A percentile compares a stretch with the other conserved stretches of the same genome.
Conservation (phyloP, 2,113 vertebrate species). For the Narcine bancroftii region DNA sequence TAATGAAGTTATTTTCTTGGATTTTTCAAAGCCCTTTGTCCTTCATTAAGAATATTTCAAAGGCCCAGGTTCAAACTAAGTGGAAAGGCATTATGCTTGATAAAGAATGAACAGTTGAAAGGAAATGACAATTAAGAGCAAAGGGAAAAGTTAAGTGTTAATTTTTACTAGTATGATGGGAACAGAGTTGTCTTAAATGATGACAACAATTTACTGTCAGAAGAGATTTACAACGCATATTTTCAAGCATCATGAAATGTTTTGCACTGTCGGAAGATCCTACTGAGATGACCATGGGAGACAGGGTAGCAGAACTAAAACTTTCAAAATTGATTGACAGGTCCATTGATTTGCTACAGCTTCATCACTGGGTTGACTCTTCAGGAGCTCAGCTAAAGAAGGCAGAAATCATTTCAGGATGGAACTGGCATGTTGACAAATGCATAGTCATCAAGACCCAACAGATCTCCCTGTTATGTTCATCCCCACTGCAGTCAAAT, state of each 20-base stretch:
- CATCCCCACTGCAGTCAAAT: background rate
- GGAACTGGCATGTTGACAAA: background rate
- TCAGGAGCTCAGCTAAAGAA: background rate
- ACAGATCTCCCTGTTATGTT: too few relatives aligned
- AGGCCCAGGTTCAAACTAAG: background rate
- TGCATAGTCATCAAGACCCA: background rate
- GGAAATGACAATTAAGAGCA: background rate
- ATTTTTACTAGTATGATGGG: background rate
- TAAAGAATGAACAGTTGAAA: background rate
- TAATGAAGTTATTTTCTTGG: background rate
- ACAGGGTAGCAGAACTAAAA: background rate
- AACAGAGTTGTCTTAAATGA: background rate
- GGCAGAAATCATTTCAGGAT: background rate
- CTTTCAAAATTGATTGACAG: background rate
- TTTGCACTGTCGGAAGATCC: background rate
- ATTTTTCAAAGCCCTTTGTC: background rate
- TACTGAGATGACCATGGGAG: background rate
- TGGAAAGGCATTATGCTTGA: background rate
- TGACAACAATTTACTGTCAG: background rate
- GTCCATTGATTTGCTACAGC: background rate
- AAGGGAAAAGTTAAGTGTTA: background rate
- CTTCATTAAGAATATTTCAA: background rate
- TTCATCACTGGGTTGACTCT: background rate
- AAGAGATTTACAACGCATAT: background rate
- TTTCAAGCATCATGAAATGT: background rate